phyloP scores from a whole-genome alignment of 2,797 vertebrate species.

The Aulostomus chinensis region DNA sequence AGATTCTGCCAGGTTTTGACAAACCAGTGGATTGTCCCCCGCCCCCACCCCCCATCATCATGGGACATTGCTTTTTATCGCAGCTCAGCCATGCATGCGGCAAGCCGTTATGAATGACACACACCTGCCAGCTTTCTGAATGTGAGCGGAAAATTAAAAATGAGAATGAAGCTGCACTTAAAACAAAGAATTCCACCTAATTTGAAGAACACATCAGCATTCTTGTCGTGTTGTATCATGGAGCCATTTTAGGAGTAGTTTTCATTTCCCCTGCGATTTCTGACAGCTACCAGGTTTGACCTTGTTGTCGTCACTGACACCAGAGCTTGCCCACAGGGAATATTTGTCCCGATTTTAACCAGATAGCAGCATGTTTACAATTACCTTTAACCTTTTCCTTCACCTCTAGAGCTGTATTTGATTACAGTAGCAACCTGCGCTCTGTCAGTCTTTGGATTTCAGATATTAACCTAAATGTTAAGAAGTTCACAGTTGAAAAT shows the following conservation, averaged over 20 bases:
- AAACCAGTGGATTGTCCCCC: constrained; percentile 89
- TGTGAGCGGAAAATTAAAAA: constrained; percentile 80
- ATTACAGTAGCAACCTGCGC: constrained; percentile 44
- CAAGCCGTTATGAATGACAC: no score
- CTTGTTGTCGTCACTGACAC: constrained; percentile 62
- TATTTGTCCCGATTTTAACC: constrained; percentile 56
- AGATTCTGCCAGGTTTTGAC: constrained; percentile 91
- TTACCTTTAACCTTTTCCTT: constrained; percentile 70
- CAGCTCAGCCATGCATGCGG: constrained; percentile 69
- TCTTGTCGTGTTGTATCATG: constrained; percentile 46
- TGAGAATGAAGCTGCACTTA: not conserved
- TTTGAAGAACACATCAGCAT: constrained; percentile 32
- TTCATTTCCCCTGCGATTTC: constrained; percentile 68
- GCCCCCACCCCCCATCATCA: no score
- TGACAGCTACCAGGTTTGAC: constrained; percentile 62
- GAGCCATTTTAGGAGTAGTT: constrained; percentile 44
- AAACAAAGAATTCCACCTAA: constrained; percentile 22
- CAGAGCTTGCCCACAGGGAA: constrained; percentile 65
- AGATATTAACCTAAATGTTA: no score
- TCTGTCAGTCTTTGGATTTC: no score
- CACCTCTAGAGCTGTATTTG: constrained; percentile 59
- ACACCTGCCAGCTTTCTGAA: constrained; percentile 67
- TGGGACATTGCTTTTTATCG: constrained; percentile 83
- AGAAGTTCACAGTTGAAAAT: no score
- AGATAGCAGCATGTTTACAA: constrained; percentile 67